These are phyloP conservation scores for Paratrypauchen microcephalus DNA, from an alignment of 2,797 vertebrate species.

Conservation along the genomic window DNA sequence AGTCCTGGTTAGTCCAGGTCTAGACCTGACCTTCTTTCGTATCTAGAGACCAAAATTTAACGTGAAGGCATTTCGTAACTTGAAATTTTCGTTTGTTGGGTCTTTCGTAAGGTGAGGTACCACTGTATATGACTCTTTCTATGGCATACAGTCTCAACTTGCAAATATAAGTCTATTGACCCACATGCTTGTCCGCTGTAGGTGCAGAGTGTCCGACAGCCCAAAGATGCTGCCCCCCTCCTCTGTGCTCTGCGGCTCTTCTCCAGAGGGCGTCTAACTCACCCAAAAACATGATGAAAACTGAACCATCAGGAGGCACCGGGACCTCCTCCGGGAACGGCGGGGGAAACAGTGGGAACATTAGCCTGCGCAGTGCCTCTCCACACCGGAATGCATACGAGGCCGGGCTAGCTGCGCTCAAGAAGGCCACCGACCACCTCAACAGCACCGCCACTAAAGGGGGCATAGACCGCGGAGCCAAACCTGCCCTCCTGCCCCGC, in stretches of 20 bases:
- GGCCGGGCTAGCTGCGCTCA: slow-evolving; percentile 89
- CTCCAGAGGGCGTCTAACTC: slow-evolving; percentile 56
- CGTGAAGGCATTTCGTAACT: no score
- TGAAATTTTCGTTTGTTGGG: no score
- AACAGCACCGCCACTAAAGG: slow-evolving; percentile 76
- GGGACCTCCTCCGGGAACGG: slow-evolving; percentile 64
- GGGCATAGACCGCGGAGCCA: slow-evolving; percentile 67
- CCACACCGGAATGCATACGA: slow-evolving; percentile 95
- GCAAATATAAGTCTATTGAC: neutral
- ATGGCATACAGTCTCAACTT: neutral
- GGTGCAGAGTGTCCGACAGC: slow-evolving; percentile 52
- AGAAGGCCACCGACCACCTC: slow-evolving; percentile 83
- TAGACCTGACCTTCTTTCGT: no score
- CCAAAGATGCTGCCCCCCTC: slow-evolving; percentile 70
- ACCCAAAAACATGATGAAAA: slow-evolving; percentile 91
- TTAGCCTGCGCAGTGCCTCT: slow-evolving; percentile 86
- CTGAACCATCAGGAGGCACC: slow-evolving; percentile 80
- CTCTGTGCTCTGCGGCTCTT: slow-evolving; percentile 56
- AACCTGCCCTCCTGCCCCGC: slow-evolving; percentile 80
- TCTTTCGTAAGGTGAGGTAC: no score
- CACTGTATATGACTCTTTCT: no score
- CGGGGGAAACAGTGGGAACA: slow-evolving; percentile 43
- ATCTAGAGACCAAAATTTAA: no score
- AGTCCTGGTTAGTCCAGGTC: no score
- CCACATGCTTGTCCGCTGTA: slow-evolving; percentile 27